These are phyloP conservation scores for Brachionus calyciflorus DNA, from an alignment of 1,140 invertebrate species.

Conservation along the genomic window DNA sequence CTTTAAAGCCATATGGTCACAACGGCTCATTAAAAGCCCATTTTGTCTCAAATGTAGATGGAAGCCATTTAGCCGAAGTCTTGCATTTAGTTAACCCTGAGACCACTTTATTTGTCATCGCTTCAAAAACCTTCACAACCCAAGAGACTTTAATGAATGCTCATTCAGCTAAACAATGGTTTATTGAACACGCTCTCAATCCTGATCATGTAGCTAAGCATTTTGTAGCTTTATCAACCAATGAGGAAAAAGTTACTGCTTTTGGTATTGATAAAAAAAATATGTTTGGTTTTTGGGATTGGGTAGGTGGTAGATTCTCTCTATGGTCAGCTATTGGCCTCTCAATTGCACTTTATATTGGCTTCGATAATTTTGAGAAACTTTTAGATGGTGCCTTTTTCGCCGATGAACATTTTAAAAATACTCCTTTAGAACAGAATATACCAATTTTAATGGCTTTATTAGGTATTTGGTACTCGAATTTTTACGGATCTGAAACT, in stretches of 20 bases:
- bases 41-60: constrained; percentile 99
- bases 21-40: constrained; percentile 79
- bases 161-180: constrained; percentile 91
- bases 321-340: constrained; percentile 97
- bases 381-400: constrained; percentile 83
- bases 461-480: constrained; percentile 91
- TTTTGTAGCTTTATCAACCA: constrained; percentile 96
- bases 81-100: constrained; percentile 86
- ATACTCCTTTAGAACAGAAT: constrained; percentile 85
- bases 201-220: constrained; percentile 85
- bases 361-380: constrained; percentile 91
- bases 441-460: constrained; percentile 91
- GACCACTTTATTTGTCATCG: constrained; percentile 93
- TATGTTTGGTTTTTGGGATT: constrained; percentile 99
- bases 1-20: constrained; percentile 68
- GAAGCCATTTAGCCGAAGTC: constrained; percentile 91
- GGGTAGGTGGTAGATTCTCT: constrained; percentile 96
- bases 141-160: constrained; percentile 99
- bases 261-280: constrained; percentile 95
- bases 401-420: constrained; percentile 90
- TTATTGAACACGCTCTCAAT: constrained; percentile 78
- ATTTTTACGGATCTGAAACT: constrained; percentile 91
- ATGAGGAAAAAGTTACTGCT: constrained; percentile 78
- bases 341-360: constrained; percentile 87
- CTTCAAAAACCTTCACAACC: constrained; percentile 98